A percentile compares a stretch with the other conserved stretches of the same genome.
phyloP scores from a whole-genome alignment of 2,888 invertebrate species.

The Nephrotoma guestfalica region DNA sequence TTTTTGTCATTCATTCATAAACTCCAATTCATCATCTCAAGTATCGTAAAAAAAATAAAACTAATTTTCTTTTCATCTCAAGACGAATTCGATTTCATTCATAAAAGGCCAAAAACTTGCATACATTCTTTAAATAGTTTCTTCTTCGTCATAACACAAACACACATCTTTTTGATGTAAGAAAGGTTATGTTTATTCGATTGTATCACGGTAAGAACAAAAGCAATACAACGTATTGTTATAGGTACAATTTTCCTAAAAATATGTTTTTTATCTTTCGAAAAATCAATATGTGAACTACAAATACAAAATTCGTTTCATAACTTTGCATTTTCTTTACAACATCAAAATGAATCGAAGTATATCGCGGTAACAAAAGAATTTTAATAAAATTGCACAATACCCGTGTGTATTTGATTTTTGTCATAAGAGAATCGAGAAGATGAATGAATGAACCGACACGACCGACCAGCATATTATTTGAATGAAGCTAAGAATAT shows the following conservation, averaged over 20 bases:
- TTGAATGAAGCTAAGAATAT: neutral
- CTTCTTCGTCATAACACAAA: neutral
- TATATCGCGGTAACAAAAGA: neutral
- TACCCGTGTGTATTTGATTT: neutral
- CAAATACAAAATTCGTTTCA: neutral
- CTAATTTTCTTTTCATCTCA: neutral
- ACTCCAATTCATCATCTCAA: neutral
- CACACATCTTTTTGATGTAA: neutral
- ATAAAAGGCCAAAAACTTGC: neutral
- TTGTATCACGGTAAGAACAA: neutral
- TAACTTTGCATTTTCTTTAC: neutral
- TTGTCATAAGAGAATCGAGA: neutral
- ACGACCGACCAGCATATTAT: neutral
- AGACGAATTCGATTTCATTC: neutral
- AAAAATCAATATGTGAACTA: neutral
- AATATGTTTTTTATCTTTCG: neutral
- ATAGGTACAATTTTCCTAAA: neutral
- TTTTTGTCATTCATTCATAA: neutral
- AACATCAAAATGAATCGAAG: neutral
- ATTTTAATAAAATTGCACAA: neutral
- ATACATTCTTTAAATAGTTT: neutral
- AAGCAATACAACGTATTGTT: neutral
- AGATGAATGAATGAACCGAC: neutral
- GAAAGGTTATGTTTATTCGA: neutral
- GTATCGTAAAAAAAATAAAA: neutral